Conservation (phyloP, 2,888 invertebrate species). For the Dryocosmus kuriphilus region DNA sequence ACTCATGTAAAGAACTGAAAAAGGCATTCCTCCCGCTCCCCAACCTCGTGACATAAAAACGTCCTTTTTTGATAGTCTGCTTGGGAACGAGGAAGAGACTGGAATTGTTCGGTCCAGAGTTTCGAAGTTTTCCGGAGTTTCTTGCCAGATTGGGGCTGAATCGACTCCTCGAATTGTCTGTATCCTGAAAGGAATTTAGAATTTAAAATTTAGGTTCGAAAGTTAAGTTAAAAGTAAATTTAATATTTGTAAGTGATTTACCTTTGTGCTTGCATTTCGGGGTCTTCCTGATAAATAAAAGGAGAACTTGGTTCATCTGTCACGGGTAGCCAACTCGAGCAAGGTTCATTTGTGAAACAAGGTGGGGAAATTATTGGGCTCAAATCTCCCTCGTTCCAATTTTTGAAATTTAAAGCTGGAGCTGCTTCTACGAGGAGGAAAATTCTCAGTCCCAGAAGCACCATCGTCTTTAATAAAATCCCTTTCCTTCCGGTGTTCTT, state of each 20-base stretch:
- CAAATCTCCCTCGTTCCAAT: neutral
- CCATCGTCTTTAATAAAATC: neutral
- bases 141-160: conserved; percentile 35
- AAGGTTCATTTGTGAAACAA: conserved; percentile 62
- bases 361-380: conserved; percentile 54
- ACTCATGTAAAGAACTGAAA: conserved; percentile 79
- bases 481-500: neutral
- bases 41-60: conserved; percentile 78
- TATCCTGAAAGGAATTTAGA: conserved; percentile 34
- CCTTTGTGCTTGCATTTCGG: conserved; percentile 32
- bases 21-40: conserved; percentile 80
- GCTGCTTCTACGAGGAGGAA: neutral
- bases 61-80: conserved; percentile 74
- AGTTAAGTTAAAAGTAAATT: no score
- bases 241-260: neutral
- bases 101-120: neutral
- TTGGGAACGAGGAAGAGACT: neutral
- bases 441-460: neutral
- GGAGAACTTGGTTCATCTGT: conserved; percentile 7
- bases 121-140: neutral
- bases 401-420: neutral
- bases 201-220: neutral
- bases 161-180: conserved; percentile 42
- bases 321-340: conserved; percentile 65
- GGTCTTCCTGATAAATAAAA: conserved; percentile 23